phyloP scores from a whole-genome alignment of 2,888 invertebrate genomes.

The Pristionchus mayeri region DNA sequence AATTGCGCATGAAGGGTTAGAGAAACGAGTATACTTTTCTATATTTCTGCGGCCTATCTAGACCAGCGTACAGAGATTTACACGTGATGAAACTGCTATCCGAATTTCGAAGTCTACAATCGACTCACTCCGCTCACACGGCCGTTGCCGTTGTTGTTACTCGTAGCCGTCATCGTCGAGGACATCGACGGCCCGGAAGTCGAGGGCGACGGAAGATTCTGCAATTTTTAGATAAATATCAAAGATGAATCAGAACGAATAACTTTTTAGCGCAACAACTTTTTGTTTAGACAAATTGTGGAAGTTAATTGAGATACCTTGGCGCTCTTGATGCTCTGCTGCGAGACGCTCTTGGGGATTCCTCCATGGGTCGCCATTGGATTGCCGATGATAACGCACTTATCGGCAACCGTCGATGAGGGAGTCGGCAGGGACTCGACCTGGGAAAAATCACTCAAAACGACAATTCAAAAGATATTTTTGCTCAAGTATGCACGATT shows the following conservation, averaged over 20 bases:
- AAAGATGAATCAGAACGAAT: too few relatives aligned
- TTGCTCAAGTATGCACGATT: too few relatives aligned
- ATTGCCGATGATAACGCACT: constrained; percentile 47
- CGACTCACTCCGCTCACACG: constrained; percentile 1
- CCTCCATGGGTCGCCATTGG: constrained; percentile 41
- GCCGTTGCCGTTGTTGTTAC: background rate
- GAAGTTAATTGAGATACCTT: constrained; percentile 9
- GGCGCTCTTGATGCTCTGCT: constrained; percentile 49
- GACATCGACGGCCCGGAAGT: background rate
- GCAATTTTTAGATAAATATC: background rate
- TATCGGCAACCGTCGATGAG: constrained; percentile 19
- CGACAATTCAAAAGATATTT: background rate
- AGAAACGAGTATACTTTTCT: too few relatives aligned
- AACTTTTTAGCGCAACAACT: too few relatives aligned
- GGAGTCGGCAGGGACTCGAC: constrained; percentile 12
- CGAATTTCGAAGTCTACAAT: background rate
- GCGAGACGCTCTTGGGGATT: constrained; percentile 46
- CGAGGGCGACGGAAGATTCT: constrained; percentile 1
- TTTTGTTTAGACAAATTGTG: too few relatives aligned
- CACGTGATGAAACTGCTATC: too few relatives aligned
- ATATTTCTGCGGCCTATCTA: too few relatives aligned
- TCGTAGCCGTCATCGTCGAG: background rate
- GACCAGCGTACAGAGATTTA: too few relatives aligned
- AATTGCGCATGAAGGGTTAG: too few relatives aligned
- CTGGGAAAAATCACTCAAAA: background rate